Base-by-base conservation (phyloP, 2,888 invertebrate genomes). In the Drosophila sordidapex region DNA sequence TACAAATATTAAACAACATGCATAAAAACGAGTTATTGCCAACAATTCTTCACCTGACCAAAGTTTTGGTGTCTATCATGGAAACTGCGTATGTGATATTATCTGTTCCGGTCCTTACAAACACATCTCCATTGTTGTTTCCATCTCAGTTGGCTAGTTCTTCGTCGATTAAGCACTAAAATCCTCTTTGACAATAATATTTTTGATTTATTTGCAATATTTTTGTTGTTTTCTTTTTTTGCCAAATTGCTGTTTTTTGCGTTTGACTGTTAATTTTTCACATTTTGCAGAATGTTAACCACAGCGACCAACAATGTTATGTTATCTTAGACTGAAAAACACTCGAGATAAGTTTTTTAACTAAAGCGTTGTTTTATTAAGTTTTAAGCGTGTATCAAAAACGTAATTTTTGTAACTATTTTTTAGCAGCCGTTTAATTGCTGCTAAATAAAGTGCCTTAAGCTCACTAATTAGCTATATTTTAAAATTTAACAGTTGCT, bases 21-120 rank as follows among this genome's bases (percentile, higher is more conserved):
- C 15, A 21, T n/a, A 48, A 13, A 53, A 53, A 8, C 15, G 4
- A 25, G 13, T 29, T 11, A 18, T 25, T 46, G 15, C 15, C 21
- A 27, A 38, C n/a, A 27, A 8, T 2, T 18, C 38, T 38, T n/a
- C 7, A 38, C 13, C 27, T 38, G 56, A 13, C n/a, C n/a, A 27
- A 49, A 33, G 11, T 38, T 36, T 43, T 46, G 57, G 49, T 74
- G 62, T 57, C 38, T 68, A 61, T 49, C 75, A 75, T 72, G 65
- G 73, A 43, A 65, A 65, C 33, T 46, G 56, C 63, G 70, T 69
- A 48, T 61, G 63, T 46, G 43, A 46, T 53, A 33, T 43, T 29
- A 27, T 38, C 11, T 35, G 36, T 33, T 33, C 11, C n/a, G 48
- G 4, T 8, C 29, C 10, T 36, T 69, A 40, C 21, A 13, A 27